These are phyloP conservation scores for Camelus dromedarius DNA, from an alignment of 2,113 vertebrate genomes.

Conservation along the genomic window DNA sequence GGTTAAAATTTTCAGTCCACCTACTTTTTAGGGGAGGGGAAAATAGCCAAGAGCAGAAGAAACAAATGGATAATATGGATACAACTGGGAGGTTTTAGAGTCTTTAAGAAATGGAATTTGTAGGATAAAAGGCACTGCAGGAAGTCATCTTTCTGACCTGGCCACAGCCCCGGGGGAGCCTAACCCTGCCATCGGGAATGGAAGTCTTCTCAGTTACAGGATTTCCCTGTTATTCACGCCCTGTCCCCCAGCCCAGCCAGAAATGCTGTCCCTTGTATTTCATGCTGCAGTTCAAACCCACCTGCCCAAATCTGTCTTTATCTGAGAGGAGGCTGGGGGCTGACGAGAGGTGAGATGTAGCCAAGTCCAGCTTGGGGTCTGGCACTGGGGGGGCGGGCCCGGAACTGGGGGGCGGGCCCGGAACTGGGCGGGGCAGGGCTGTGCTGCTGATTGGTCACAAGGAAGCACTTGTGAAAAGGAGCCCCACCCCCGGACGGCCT, in stretches of 20 bases:
- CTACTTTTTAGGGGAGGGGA: not conserved
- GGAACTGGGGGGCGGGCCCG: too few relatives aligned
- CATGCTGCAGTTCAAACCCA: not conserved
- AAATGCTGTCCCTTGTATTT: not conserved
- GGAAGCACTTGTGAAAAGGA: not conserved
- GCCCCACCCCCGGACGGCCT: too few relatives aligned
- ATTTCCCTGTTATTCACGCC: not conserved
- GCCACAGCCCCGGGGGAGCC: too few relatives aligned
- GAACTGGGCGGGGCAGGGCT: not conserved
- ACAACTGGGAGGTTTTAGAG: too few relatives aligned
- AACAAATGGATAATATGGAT: not conserved
- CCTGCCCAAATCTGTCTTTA: too few relatives aligned
- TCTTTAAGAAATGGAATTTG: not conserved
- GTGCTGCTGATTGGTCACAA: not conserved
- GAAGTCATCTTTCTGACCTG: not conserved
- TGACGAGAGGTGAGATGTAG: rapidly evolving
- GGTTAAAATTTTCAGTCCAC: not conserved
- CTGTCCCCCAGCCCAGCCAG: too few relatives aligned
- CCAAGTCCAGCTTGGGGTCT: rapidly evolving
- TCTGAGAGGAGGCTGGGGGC: not conserved
- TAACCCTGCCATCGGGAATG: not conserved
- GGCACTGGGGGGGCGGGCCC: too few relatives aligned
- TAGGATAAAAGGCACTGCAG: not conserved
- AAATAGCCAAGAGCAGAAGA: not conserved
- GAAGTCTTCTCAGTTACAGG: not conserved